Conservation (phyloP, 2,113 vertebrate genomes). For the Grammomys dolichurus region DNA sequence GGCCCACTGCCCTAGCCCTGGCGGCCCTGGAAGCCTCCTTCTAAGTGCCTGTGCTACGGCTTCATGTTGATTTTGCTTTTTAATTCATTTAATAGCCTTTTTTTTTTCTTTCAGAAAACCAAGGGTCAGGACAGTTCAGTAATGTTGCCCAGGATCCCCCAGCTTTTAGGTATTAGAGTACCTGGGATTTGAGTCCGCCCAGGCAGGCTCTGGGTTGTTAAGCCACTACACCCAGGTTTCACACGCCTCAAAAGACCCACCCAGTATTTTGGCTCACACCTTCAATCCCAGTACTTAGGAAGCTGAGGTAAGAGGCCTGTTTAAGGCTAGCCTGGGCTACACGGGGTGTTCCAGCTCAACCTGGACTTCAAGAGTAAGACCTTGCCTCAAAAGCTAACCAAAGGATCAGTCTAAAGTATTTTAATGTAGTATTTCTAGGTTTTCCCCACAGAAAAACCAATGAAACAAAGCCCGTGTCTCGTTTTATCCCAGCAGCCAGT, state of each 20-base stretch:
- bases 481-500: background rate
- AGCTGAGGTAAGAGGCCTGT: background rate
- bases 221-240: background rate
- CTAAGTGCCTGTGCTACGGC: background rate
- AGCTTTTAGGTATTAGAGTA: background rate
- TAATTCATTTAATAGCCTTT: background rate
- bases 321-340: background rate
- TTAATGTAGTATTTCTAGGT: background rate
- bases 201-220: background rate
- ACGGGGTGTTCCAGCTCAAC: background rate
- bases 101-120: background rate
- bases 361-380: background rate
- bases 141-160: background rate
- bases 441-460: background rate
- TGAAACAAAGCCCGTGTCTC: background rate
- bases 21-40: background rate
- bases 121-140: background rate
- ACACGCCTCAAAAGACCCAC: background rate
- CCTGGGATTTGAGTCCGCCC: background rate
- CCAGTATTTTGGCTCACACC: background rate
- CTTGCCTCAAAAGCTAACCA: background rate
- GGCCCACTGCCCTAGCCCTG: rapidly evolving
- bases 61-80: background rate
- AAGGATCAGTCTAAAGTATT: background rate
- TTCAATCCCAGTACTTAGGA: background rate